Evolutionary conservation across 2,888 invertebrate genomes (phyloP).

Genomic region (Megastigmus dorsalis): DNA sequence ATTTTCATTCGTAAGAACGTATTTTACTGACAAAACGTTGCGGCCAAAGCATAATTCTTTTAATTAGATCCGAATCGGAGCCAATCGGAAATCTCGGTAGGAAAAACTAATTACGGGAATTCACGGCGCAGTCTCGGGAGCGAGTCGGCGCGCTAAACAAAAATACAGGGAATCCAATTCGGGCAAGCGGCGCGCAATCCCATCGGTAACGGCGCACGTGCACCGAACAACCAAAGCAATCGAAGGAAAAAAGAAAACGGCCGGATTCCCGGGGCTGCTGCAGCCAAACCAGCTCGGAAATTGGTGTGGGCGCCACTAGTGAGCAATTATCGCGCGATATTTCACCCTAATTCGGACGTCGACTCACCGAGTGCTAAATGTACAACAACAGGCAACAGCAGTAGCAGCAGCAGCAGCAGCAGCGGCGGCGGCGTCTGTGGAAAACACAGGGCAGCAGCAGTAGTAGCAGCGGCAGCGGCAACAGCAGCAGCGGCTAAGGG

Average conservation of each 20-base stretch:
- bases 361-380: background rate
- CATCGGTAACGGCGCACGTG: no score
- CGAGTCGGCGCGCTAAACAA: no score
- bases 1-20: background rate
- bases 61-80: background rate
- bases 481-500: background rate
- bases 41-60: background rate
- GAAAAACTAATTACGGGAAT: no score
- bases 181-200: no score
- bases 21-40: background rate
- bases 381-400: background rate
- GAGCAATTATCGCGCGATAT: constrained; percentile 47
- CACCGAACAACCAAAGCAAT: no score
- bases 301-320: no score
- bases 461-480: no score
- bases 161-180: no score
- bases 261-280: no score
- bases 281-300: no score
- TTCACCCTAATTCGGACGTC: constrained; percentile 35
- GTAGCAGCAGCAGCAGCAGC: no score
- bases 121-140: no score
- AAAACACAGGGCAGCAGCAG: constrained; percentile 32
- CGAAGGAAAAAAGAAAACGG: background rate
- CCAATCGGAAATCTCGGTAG: background rate
- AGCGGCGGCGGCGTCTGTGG: background rate